A percentile compares a stretch with the other conserved stretches of the same genome.
Evolutionary conservation across 1,140 invertebrate genomes (phyloP).

Genomic region (Drosophila ogumai): DNA sequence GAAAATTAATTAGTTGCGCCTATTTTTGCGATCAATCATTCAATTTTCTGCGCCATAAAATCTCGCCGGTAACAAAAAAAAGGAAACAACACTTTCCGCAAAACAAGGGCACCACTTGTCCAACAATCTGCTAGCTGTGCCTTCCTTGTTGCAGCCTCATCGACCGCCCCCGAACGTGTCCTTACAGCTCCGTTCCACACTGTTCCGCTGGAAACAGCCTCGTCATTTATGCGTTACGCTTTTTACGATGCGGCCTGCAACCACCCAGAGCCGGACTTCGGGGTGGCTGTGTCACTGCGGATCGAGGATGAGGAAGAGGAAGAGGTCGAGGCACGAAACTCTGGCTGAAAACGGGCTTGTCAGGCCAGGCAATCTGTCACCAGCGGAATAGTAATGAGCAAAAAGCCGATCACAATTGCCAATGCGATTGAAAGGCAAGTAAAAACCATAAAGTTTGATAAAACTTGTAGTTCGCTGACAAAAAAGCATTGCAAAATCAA

Average conservation of each 20-base stretch:
- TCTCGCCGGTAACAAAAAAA: conserved; percentile 40
- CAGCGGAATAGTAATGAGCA: conserved; percentile 43
- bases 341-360: conserved; percentile 3
- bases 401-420: conserved; percentile 22
- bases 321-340: background rate
- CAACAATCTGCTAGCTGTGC: conserved; percentile 24
- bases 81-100: conserved; percentile 36
- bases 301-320: background rate
- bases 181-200: conserved; percentile 24
- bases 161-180: conserved; percentile 15
- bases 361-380: conserved; percentile 65
- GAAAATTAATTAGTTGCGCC: conserved; percentile 80
- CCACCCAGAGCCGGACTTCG: conserved; percentile 16
- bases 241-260: conserved; percentile 55
- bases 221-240: conserved; percentile 70
- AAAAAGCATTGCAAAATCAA: background rate
- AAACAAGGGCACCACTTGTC: conserved; percentile 67
- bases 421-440: conserved; percentile 11
- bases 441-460: background rate
- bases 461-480: background rate
- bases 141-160: conserved; percentile 45
- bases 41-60: conserved; percentile 81
- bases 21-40: conserved; percentile 80
- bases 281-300: conserved; percentile 7
- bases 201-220: conserved; percentile 46